phyloP scores from a whole-genome alignment of 2,113 vertebrate species.

The Upupa epops region DNA sequence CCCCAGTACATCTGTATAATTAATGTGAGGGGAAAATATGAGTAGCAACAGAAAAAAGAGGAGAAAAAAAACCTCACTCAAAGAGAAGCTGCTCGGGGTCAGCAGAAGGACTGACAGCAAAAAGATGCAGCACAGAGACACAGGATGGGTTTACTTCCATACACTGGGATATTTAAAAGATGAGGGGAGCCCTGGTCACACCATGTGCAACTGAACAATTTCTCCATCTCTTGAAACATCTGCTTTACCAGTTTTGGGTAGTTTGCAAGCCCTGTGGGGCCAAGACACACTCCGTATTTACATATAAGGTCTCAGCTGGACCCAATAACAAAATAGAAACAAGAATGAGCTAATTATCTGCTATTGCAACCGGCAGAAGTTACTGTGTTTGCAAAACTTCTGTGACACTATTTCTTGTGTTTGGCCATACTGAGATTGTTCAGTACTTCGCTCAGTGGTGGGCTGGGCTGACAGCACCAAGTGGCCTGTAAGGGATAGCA shows the following conservation, averaged over 20 bases:
- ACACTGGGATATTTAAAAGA: not conserved
- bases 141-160: not conserved
- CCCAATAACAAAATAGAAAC: not conserved
- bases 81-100: constrained; percentile 42
- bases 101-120: constrained; percentile 33
- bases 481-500: not conserved
- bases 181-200: not conserved
- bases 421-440: not conserved
- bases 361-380: not conserved
- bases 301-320: not conserved
- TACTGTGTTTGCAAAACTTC: not conserved
- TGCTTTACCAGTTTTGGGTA: not conserved
- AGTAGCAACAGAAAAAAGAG: not conserved
- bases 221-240: not conserved
- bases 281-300: not conserved
- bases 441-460: not conserved
- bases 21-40: constrained; percentile 44
- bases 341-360: not conserved
- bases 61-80: not conserved
- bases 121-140: not conserved
- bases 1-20: constrained; percentile 51
- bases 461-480: not conserved
- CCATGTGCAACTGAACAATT: not conserved
- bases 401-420: not conserved
- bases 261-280: not conserved